Evolutionary conservation across 1,140 invertebrate genomes (phyloP).

Genomic region (Bombyx mori): DNA sequence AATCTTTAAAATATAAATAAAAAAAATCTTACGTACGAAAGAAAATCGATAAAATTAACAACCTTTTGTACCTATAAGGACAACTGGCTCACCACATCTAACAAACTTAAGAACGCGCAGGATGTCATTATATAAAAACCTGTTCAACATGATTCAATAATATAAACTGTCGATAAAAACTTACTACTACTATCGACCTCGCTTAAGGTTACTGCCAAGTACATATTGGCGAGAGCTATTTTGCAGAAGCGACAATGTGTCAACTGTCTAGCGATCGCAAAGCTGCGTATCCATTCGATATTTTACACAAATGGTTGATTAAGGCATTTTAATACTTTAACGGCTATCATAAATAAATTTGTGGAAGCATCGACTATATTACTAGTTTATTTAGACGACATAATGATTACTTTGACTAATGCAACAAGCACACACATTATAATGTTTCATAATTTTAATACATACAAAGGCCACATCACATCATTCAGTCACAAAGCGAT

Average conservation of each 20-base stretch:
- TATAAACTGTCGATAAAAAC: slow-evolving; percentile 68
- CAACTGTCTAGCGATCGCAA: slow-evolving; percentile 26
- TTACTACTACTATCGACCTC: slow-evolving; percentile 60
- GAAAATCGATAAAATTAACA: slow-evolving; percentile 34
- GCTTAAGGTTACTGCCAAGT: slow-evolving; percentile 33
- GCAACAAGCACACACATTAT: slow-evolving; percentile 58
- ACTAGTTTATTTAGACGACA: slow-evolving; percentile 34
- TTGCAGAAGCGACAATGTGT: slow-evolving; percentile 41
- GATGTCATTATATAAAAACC: slow-evolving; percentile 53
- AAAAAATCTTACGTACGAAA: slow-evolving; percentile 34
- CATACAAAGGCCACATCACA: slow-evolving; percentile 66
- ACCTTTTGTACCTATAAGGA: slow-evolving; percentile 61
- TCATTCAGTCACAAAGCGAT: slow-evolving; percentile 68
- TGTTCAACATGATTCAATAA: slow-evolving; percentile 49
- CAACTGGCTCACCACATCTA: slow-evolving; percentile 48
- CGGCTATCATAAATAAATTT: slow-evolving; percentile 34
- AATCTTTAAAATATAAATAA: slow-evolving; percentile 60
- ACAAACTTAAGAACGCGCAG: slow-evolving; percentile 54
- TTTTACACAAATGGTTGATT: slow-evolving; percentile 43
- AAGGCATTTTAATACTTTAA: slow-evolving; percentile 39
- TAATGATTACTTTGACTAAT: slow-evolving; percentile 39
- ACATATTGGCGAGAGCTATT: slow-evolving; percentile 5
- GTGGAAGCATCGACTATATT: slow-evolving; percentile 43
- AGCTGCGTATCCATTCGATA: slow-evolving; percentile 33
- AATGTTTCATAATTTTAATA: slow-evolving; percentile 56